Conservation (phyloP, 2,888 invertebrate species). For the Yponomeuta cagnagella region DNA sequence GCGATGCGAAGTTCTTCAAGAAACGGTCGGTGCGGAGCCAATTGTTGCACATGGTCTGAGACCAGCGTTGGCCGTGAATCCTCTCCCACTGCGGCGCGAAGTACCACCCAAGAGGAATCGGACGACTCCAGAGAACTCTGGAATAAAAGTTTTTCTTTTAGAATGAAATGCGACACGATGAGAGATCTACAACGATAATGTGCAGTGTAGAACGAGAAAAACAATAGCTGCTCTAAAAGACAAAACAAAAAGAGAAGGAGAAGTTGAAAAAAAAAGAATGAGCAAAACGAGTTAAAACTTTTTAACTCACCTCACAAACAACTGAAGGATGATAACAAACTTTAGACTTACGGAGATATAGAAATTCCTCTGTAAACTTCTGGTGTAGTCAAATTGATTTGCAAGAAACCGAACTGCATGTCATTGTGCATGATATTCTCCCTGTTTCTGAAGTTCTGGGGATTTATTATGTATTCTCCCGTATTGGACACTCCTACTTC, state of each 20-base stretch:
- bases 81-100: slow-evolving; percentile 92
- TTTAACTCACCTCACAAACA: too few relatives aligned
- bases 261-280: too few relatives aligned
- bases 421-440: slow-evolving; percentile 82
- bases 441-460: slow-evolving; percentile 81
- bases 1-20: slow-evolving; percentile 89
- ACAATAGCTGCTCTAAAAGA: too few relatives aligned
- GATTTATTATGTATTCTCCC: slow-evolving; percentile 83
- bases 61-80: slow-evolving; percentile 87
- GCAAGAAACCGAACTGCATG: slow-evolving; percentile 90
- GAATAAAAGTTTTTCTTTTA: slow-evolving; percentile 17
- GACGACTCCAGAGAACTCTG: slow-evolving; percentile 90
- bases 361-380: slow-evolving; percentile 77
- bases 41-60: slow-evolving; percentile 87
- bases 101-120: slow-evolving; percentile 95
- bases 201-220: too few relatives aligned
- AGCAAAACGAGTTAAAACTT: too few relatives aligned
- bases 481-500: slow-evolving; percentile 80
- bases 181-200: neutral
- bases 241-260: too few relatives aligned
- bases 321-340: neutral
- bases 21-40: slow-evolving; percentile 92
- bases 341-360: slow-evolving; percentile 82
- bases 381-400: slow-evolving; percentile 90
- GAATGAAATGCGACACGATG: neutral